Base-by-base conservation (phyloP, 1,140 invertebrate genomes). In the Caenorhabditis tropicalis region DNA sequence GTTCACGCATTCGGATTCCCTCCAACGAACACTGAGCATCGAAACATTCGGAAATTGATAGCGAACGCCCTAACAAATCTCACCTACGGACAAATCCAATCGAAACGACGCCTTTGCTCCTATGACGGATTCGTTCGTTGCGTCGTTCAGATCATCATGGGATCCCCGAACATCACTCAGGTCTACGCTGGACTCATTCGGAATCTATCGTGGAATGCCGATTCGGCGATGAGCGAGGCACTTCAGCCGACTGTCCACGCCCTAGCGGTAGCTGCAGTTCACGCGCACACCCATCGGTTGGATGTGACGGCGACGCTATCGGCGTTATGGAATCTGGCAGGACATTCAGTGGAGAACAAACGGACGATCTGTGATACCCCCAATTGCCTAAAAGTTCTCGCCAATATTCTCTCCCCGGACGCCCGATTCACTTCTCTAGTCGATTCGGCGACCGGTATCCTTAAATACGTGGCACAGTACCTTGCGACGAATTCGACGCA, bases 21-120 rank as follows among this genome's bases (percentile, higher is more conserved):
- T n/a, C 58, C 58, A 12, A 60, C 70, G 19, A 46, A 12, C 12
- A 74, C 43, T 43, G 82, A 83, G 43, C 84, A 85, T 39, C 19
- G 74, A 12, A 53, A 81, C n/a, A 74, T 85, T 36, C 29, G 84
- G 27, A 85, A 85, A 49, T 56, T 85, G 43, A 82, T 85, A 19
- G 84, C 84, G 29, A 85, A 85, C 46, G 81, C 84, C 12, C 65
- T 85, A 31, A 85, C 84, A 1, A 85, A 85, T 79, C 60, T 85
- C 10, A 85, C 84, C 15, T 85, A 43, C 36, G 84, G 84, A 27
- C 58, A 82, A 21, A 70, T 60, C 31, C 48, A n/a, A 7, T 60
- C 53, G 0, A 85, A 85, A 51, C 81, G 81, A 24, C 31, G 84
- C 10, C 60, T 85, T 0, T 85, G 84, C 43, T 74, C 80, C 9